phyloP scores from a whole-genome alignment of 1,140 invertebrate genomes.

The Sesamia nonagrioides region DNA sequence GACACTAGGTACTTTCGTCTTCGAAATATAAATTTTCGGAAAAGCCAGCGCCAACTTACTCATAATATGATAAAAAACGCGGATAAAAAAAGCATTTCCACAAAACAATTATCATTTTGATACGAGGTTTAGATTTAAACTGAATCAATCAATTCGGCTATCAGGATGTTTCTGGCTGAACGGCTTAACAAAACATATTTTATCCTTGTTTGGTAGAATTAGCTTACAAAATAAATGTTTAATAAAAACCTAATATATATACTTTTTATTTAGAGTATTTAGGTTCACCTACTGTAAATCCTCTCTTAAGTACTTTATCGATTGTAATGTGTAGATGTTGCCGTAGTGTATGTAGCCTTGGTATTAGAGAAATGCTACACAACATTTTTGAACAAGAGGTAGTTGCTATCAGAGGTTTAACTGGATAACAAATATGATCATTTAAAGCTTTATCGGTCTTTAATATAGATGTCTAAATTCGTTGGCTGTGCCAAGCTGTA shows the following conservation, averaged over 20 bases:
- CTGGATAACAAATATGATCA: no score
- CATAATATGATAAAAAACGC: not conserved
- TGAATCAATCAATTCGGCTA: slow-evolving; percentile 19
- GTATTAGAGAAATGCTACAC: not conserved
- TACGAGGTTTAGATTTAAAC: not conserved
- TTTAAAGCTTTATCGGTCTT: no score
- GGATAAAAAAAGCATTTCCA: not conserved
- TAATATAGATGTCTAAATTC: not conserved
- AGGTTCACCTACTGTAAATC: no score
- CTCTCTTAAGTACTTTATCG: not conserved
- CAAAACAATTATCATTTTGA: not conserved
- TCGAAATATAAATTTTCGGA: no score
- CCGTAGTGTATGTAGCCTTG: not conserved
- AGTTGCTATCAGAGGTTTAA: no score
- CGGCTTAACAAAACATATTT: not conserved
- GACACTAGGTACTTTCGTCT: no score
- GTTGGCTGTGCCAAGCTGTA: not conserved
- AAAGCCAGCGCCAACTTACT: no score
- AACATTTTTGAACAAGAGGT: no score
- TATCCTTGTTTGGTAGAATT: not conserved
- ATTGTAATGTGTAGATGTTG: not conserved
- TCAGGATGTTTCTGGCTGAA: slow-evolving; percentile 8
- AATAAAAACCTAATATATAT: not conserved
- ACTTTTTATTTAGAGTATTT: no score
- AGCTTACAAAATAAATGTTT: not conserved